phyloP scores from a whole-genome alignment of 2,113 vertebrate genomes.

The Antennarius striatus region DNA sequence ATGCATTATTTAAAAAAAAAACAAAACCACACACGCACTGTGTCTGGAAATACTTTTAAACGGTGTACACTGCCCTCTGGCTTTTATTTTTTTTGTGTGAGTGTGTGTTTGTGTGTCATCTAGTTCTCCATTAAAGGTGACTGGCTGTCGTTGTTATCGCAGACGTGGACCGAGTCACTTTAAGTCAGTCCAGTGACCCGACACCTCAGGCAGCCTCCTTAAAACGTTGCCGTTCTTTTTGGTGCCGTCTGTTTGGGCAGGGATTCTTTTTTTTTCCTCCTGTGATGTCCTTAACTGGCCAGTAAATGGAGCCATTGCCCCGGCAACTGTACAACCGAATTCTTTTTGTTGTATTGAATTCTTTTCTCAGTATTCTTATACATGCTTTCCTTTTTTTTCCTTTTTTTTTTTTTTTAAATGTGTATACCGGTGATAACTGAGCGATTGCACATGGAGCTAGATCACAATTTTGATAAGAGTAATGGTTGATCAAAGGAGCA shows the following conservation, averaged over 20 bases:
- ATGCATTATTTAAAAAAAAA: slow-evolving; percentile 57
- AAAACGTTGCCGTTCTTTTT: slow-evolving; percentile 38
- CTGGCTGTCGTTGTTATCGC: slow-evolving; percentile 49
- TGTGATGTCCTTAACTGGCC: slow-evolving; percentile 59
- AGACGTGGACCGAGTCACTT: slow-evolving; percentile 49
- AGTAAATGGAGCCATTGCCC: slow-evolving; percentile 64
- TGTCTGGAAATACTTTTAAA: slow-evolving; percentile 48
- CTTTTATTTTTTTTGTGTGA: slow-evolving; percentile 20
- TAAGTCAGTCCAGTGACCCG: slow-evolving; percentile 51
- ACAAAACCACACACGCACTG: slow-evolving; percentile 5
- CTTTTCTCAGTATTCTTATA: slow-evolving; percentile 61
- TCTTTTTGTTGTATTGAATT: slow-evolving; percentile 30
- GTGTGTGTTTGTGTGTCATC: too few species aligned
- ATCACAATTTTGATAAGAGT: slow-evolving; percentile 55
- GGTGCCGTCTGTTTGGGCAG: slow-evolving; percentile 63
- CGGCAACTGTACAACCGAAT: slow-evolving; percentile 33
- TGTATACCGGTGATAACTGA: slow-evolving; percentile 52
- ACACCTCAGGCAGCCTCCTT: slow-evolving; percentile 64
- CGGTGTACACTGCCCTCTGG: slow-evolving; percentile 61
- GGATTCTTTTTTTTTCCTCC: slow-evolving; percentile 37
- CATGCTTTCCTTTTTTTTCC: slow-evolving; percentile 36
- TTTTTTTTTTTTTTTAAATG: slow-evolving; percentile 7
- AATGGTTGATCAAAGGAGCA: slow-evolving; percentile 56
- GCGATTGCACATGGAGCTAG: slow-evolving; percentile 63
- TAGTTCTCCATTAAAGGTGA: too few species aligned